Evolutionary conservation across 2,888 invertebrate species (phyloP).

Genomic region (Ellobium chinense): DNA sequence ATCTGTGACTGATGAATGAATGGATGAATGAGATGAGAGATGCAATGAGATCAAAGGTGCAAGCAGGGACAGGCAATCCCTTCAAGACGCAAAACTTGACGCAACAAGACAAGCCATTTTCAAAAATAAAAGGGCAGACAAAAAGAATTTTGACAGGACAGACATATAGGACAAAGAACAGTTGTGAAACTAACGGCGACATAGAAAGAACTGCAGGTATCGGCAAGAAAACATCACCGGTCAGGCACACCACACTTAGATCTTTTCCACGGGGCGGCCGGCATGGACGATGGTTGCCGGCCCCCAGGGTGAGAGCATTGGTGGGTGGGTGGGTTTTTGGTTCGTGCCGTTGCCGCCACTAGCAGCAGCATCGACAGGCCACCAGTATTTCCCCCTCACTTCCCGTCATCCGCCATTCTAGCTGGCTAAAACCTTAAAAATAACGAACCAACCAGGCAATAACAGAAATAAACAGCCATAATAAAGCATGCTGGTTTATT

Average conservation of each 20-base stretch:
- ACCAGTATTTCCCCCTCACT: constrained; percentile 1
- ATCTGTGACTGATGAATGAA: neutral
- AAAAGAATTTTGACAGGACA: neutral
- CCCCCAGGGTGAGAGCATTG: constrained; percentile 5
- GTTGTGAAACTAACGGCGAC: neutral
- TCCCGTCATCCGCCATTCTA: neutral
- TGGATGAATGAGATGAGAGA: neutral
- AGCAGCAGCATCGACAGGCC: neutral
- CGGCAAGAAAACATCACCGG: constrained; percentile 4
- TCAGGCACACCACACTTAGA: neutral
- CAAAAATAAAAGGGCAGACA: neutral
- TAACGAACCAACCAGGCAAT: constrained; percentile 55
- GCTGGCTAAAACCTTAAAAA: constrained; percentile 52
- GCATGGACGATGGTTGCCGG: neutral
- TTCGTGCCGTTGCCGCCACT: neutral
- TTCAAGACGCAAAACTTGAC: neutral
- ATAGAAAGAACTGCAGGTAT: neutral
- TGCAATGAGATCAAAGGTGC: neutral
- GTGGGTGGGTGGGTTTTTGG: neutral
- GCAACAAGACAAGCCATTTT: neutral
- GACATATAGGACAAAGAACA: neutral
- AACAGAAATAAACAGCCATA: constrained; percentile 12
- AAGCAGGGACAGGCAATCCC: neutral
- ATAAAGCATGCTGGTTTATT: too few relatives aligned
- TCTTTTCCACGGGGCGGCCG: neutral